Evolutionary conservation across 2,888 invertebrate species (phyloP), one percentile per base, ranked within the genome.

Genomic region (Emmelina monodactyla): DNA sequence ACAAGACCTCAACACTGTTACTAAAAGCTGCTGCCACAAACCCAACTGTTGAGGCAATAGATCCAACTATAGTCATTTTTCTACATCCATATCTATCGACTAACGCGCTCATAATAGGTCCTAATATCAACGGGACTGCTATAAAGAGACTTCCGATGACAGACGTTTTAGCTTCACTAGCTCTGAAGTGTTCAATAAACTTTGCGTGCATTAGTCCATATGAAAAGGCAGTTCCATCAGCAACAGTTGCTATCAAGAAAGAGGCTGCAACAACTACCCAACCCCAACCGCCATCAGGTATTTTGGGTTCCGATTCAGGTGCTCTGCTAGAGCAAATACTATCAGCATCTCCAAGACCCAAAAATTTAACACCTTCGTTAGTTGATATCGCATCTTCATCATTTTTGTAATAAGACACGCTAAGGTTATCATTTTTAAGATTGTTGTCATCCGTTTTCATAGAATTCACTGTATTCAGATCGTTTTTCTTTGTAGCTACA

Each of bases 171-270:
- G 92, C 88, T 56, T 91, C 90, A 37, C 88, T 88, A 37, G 88
- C 86, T 4, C 83, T 78, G 58, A 94, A 97, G 54, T 88, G 87
- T 13, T 84, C 64, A 22, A 92, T 82, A 45, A 96, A 88, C 53
- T 91, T 87, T 1, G 89, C 86, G 61, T 91, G 91, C 31, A 97
- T 82, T 25, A 96, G 80, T 1, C 97, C 97, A 58, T 96, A 96
- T 1, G 94, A 93, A 67, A 96, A 94, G 25, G 93, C 92, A 28
- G 95, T 85, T 0, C 97, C 97, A 63, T 97, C 97, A 32, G 94
- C 92, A 22, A 97, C 89, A 53, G 94, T 85, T 31, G 94, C 94
- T 13, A 94, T 86, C 22, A 93, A 71, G 47, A 97, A 85, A 0
- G 94, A 92, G 2, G 94, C 88, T 11, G 88, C 78, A 0, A 97